phyloP scores from a whole-genome alignment of 2,888 invertebrate genomes.

The Balanococcus diminutus region DNA sequence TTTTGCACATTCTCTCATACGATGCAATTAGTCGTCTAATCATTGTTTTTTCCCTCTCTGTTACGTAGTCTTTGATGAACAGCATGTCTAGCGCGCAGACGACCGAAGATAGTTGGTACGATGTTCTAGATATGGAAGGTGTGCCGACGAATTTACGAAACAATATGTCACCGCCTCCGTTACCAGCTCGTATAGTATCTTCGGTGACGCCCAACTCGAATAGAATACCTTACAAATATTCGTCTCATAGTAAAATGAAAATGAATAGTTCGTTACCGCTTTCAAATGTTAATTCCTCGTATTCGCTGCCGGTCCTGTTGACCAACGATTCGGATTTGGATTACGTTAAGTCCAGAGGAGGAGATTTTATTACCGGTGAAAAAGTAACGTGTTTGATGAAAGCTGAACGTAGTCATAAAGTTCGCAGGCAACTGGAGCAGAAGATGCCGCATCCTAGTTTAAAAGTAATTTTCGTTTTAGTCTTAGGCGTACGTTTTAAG shows the following conservation, averaged over 20 bases:
- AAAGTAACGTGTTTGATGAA: constrained; percentile 62
- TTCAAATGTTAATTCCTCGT: constrained; percentile 56
- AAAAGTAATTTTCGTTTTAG: not conserved
- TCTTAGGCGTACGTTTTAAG: not conserved
- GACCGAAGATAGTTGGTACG: constrained; percentile 70
- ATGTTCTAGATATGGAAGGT: constrained; percentile 64
- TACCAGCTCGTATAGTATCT: constrained; percentile 63
- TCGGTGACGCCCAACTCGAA: constrained; percentile 56
- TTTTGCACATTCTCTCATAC: not conserved
- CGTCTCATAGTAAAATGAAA: constrained; percentile 61
- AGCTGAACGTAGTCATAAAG: constrained; percentile 62
- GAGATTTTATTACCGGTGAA: constrained; percentile 61
- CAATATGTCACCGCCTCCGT: constrained; percentile 62
- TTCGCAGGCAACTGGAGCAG: constrained; percentile 58
- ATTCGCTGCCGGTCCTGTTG: constrained; percentile 54
- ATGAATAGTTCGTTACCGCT: constrained; percentile 62
- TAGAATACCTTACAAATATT: constrained; percentile 39
- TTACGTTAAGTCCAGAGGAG: constrained; percentile 31
- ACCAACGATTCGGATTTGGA: constrained; percentile 35
- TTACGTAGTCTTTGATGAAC: constrained; percentile 67
- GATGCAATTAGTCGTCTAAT: not conserved
- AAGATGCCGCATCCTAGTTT: constrained; percentile 45
- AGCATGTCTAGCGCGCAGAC: constrained; percentile 71
- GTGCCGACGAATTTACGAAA: constrained; percentile 50
- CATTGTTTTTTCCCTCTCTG: constrained; percentile 42